A percentile compares a stretch with the other conserved stretches of the same genome.
These are phyloP conservation scores for Eufriesea mexicana DNA, from an alignment of 1,140 invertebrate species.

Conservation along the genomic window DNA sequence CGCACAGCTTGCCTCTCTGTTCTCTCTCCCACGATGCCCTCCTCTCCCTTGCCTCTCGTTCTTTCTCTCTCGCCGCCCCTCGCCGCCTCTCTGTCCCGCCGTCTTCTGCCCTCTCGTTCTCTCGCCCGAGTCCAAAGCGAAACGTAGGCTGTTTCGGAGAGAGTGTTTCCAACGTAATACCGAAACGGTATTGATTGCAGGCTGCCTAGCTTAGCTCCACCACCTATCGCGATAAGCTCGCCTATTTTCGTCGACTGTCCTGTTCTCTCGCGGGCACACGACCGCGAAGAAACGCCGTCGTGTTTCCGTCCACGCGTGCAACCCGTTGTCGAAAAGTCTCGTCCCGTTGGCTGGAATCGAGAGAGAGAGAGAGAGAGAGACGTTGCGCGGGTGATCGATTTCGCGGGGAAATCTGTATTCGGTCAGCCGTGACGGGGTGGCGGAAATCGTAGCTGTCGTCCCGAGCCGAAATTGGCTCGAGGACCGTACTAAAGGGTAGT, in stretches of 20 bases:
- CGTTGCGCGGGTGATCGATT: slow-evolving; percentile 7
- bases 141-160: slow-evolving; percentile 80
- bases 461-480: slow-evolving; percentile 66
- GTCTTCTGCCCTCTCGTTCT: slow-evolving; percentile 26
- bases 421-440: slow-evolving; percentile 27
- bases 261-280: no score
- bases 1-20: slow-evolving; percentile 14
- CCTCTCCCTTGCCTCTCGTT: slow-evolving; percentile 43
- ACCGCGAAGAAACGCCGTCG: neutral
- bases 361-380: neutral
- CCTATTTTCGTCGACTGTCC: slow-evolving; percentile 46
- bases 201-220: slow-evolving; percentile 67
- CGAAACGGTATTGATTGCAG: slow-evolving; percentile 82
- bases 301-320: no score
- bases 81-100: slow-evolving; percentile 33
- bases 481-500: slow-evolving; percentile 74
- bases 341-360: no score
- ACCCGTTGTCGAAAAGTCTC: neutral
- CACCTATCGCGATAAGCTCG: slow-evolving; percentile 63
- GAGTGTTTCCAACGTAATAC: slow-evolving; percentile 82
- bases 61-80: slow-evolving; percentile 36
- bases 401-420: slow-evolving; percentile 45
- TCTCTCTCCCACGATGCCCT: slow-evolving; percentile 34
- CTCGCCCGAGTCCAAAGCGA: slow-evolving; percentile 67
- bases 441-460: slow-evolving; percentile 61